Evolutionary conservation across 2,797 vertebrate genomes (phyloP).

Genomic region (Cercopithecus petaurista): DNA sequence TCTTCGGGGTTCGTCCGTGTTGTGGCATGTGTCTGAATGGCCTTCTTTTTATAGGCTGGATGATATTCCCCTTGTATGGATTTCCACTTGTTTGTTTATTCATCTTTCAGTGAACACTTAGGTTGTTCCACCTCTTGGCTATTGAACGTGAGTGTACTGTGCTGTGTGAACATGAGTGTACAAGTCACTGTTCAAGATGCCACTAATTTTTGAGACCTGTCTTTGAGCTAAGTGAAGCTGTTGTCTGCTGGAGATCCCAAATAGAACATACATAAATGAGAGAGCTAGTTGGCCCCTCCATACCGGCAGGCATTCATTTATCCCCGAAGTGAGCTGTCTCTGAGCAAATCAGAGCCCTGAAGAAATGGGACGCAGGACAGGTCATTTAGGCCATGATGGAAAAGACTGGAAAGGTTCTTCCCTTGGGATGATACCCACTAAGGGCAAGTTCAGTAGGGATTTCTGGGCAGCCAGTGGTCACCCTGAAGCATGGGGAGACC

Average conservation of each 20-base stretch:
- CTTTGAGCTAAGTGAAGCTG: not conserved
- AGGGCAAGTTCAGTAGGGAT: not conserved
- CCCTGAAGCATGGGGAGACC: not conserved
- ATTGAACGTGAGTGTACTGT: not conserved
- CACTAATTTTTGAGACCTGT: not conserved
- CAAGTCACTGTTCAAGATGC: not conserved
- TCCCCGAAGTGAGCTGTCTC: not conserved
- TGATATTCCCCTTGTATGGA: not conserved
- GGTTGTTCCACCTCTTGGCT: not conserved
- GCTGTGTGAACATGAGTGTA: not conserved
- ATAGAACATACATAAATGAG: not conserved
- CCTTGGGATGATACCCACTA: not conserved
- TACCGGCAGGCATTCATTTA: not conserved
- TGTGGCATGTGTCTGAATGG: no score
- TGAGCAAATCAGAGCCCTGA: not conserved
- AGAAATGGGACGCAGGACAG: not conserved
- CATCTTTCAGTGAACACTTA: rapidly evolving
- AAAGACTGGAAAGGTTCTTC: not conserved
- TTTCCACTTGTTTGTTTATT: not conserved
- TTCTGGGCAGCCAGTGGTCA: not conserved
- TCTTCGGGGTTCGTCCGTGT: not conserved
- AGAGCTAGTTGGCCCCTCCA: not conserved
- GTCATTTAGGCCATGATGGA: not conserved
- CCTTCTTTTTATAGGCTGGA: not conserved
- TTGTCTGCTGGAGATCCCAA: not conserved